Percentiles rank a stretch among this genome's conserved stretches.
These are phyloP conservation scores for Halocynthia aurantium DNA, from an alignment of 23 tunicate species.

Conservation along the genomic window DNA sequence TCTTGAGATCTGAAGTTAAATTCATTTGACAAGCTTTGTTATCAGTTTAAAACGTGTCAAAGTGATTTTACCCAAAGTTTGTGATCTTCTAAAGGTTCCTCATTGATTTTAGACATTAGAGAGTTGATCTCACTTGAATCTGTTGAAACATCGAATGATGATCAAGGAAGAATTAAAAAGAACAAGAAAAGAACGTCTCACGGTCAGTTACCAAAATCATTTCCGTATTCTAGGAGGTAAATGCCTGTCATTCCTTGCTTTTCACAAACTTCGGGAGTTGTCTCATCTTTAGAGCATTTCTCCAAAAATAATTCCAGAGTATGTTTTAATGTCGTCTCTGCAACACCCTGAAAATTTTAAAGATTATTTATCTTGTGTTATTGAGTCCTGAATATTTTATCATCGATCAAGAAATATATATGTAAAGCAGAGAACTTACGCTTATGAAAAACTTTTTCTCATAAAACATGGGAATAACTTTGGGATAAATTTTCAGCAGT, in stretches of 20 bases:
- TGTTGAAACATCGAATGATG: too few species aligned
- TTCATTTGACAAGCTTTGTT: too few species aligned
- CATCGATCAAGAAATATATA: not conserved
- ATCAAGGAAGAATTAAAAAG: conserved; percentile 3
- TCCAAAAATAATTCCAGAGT: conserved; percentile 15
- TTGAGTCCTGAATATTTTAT: not conserved
- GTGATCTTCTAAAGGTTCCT: too few species aligned
- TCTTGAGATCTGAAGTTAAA: conserved; percentile 13
- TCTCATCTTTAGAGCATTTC: conserved; percentile 2
- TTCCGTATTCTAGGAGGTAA: conserved; percentile 11
- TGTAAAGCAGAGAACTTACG: conserved; percentile 4
- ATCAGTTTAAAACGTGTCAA: not conserved
- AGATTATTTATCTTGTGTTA: too few species aligned
- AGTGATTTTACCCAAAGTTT: too few species aligned
- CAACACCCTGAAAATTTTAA: conserved; percentile 11
- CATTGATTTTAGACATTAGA: too few species aligned
- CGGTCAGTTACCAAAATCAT: conserved; percentile 13
- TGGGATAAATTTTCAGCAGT: conserved; percentile 3
- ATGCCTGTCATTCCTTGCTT: conserved; percentile 3
- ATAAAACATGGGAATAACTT: conserved; percentile 4
- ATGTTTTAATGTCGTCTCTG: not conserved
- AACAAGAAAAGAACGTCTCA: not conserved
- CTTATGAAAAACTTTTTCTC: conserved; percentile 1
- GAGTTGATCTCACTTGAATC: too few species aligned
- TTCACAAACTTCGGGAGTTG: not conserved